Percentiles rank a stretch among this genome's conserved stretches.
These are phyloP conservation scores for Trididemnum clinides DNA, from an alignment of 23 tunicate genomes.

Conservation along the genomic window DNA sequence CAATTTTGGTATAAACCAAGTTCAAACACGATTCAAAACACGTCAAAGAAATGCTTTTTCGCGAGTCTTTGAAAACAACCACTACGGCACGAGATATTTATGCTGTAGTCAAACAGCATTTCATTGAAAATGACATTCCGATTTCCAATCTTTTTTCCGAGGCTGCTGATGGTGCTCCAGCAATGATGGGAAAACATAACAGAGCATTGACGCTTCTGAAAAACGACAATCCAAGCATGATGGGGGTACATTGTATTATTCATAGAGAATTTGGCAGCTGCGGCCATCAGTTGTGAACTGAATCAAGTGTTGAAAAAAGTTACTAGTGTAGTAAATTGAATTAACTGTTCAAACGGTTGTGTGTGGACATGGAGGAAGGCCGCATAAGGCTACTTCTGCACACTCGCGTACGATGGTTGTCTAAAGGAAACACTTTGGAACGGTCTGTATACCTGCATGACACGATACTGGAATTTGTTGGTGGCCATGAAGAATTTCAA, in stretches of 20 bases:
- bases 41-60: conserved; percentile 21
- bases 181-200: conserved; percentile 11
- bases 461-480: too few relatives aligned
- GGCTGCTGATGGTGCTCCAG: conserved; percentile 6
- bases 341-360: not conserved
- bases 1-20: not conserved
- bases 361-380: too few relatives aligned
- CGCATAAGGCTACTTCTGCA: too few relatives aligned
- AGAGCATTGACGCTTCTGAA: conserved; percentile 3
- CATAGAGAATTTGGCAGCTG: conserved; percentile 21
- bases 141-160: not conserved
- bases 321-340: not conserved
- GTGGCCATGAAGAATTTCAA: too few relatives aligned
- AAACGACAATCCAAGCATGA: too few relatives aligned
- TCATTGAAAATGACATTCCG: too few relatives aligned
- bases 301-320: not conserved
- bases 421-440: not conserved
- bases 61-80: too few relatives aligned
- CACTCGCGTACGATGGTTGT: conserved; percentile 18
- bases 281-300: conserved; percentile 12
- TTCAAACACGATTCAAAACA: not conserved
- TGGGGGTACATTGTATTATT: conserved; percentile 3
- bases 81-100: too few relatives aligned
- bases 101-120: too few relatives aligned
- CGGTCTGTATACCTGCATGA: not conserved